Conservation (phyloP, 2,113 vertebrate genomes). For the Gnathonemus echidnorhynchus region DNA sequence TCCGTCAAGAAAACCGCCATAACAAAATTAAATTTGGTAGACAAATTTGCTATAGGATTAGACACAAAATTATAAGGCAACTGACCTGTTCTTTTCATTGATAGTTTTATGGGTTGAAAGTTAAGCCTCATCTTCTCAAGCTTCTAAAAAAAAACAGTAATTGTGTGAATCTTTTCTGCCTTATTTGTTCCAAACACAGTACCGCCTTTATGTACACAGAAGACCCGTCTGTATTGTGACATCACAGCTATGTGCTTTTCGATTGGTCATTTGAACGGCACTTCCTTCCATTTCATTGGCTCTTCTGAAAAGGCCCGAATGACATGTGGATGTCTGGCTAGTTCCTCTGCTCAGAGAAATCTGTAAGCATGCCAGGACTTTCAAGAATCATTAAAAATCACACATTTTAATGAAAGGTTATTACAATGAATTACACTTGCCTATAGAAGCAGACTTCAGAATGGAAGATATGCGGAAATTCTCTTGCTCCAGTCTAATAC, state of each 20-base stretch:
- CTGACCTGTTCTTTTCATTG: not conserved
- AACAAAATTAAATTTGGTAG: not conserved
- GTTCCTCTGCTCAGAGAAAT: slow-evolving; percentile 11
- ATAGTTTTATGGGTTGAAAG: not conserved
- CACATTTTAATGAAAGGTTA: slow-evolving; percentile 24
- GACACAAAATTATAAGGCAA: not conserved
- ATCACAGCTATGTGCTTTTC: not conserved
- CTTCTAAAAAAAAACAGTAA: not conserved
- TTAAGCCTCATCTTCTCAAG: not conserved
- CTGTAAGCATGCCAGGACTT: slow-evolving; percentile 16
- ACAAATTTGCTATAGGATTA: not conserved
- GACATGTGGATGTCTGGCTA: not conserved
- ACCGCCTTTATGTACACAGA: not conserved
- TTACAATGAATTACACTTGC: slow-evolving; percentile 14
- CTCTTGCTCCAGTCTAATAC: not conserved
- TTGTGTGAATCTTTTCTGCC: not conserved
- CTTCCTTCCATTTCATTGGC: not conserved
- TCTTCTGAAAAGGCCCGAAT: slow-evolving; percentile 17
- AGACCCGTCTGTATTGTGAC: not conserved
- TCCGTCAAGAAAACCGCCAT: not conserved
- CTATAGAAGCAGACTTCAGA: not conserved
- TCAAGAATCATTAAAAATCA: not conserved
- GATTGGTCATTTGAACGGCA: not conserved
- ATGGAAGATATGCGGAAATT: not conserved
- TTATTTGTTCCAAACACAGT: not conserved